Percentiles rank a stretch among this genome's conserved stretches.
Evolutionary conservation across 2,888 invertebrate species (phyloP).

Genomic region (Apamea anceps): DNA sequence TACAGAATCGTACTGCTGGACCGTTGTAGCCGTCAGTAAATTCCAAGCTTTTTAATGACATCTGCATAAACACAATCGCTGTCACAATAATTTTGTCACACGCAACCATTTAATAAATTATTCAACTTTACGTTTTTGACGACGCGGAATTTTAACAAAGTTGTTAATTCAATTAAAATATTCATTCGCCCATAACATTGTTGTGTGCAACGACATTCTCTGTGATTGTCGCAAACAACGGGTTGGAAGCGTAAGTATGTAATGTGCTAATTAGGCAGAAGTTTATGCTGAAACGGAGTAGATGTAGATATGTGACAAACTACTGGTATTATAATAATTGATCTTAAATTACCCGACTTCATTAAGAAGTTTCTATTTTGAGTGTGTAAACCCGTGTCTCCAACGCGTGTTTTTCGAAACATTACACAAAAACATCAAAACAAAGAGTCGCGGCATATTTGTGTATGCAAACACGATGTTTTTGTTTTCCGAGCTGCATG

Average conservation of each 20-base stretch:
- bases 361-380: no score
- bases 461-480: no score
- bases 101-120: slow-evolving; percentile 40
- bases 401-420: no score
- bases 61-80: slow-evolving; percentile 16
- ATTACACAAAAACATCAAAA: no score
- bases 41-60: neutral
- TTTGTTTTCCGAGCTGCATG: no score
- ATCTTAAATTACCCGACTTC: no score
- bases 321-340: no score
- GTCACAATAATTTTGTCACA: slow-evolving; percentile 21
- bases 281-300: neutral
- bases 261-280: slow-evolving; percentile 36
- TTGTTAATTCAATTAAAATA: slow-evolving; percentile 65
- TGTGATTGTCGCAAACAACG: slow-evolving; percentile 9
- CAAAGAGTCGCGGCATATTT: no score
- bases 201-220: slow-evolving; percentile 45
- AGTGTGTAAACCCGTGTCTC: no score
- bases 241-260: neutral
- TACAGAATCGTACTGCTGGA: no score
- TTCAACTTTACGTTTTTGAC: slow-evolving; percentile 60
- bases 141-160: slow-evolving; percentile 70
- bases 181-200: slow-evolving; percentile 61
- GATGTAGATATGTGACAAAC: neutral
- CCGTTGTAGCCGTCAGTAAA: neutral